Base-by-base conservation (phyloP, 1,140 invertebrate species). In the Cepaea nemoralis region DNA sequence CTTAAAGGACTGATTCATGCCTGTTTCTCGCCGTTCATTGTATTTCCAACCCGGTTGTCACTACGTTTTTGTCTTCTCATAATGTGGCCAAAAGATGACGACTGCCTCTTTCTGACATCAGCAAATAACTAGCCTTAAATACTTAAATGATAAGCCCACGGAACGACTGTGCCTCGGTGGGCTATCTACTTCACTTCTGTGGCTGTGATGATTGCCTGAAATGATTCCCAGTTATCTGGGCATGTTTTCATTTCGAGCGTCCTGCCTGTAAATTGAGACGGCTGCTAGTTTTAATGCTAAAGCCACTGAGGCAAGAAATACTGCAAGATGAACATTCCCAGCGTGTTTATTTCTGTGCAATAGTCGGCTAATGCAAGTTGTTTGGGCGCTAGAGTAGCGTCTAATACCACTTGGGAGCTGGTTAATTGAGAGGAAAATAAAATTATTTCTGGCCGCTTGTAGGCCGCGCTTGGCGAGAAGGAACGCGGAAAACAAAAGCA, bases 341-440 rank as follows among this genome's bases (percentile, higher is more conserved):
- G n/a, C 59, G 59, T 31, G 59, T 31, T 63, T 63, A 22, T 31
- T n/a, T 24, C 35, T 22, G 16, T 75, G 73, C 73, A 75, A 45
- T 50, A 75, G 45, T 40, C 73, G 42, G 22, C 19, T 45, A 75
- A 75, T 50, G 40, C 37, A 45, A 45, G 1, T 5, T 45, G 33
- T 42, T n/a, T 35, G 40, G 73, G 40, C 35, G 27, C 1, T 35
- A 24, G 22, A 75, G 45, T 75, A 45, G 31, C 55, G 48, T 75
- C 6, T 75, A 50, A 75, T 75, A n/a, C 16, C 27, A 75, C 73
- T 50, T 27, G 40, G 73, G 3, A 33, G 73, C 39, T 50, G 45
- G 73, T 45, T 75, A 75, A 75, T 75, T 75, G 73, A 33, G 42
- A 50, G 73, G 45, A 75, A 50, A 75, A 75, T 75, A 3, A 75